phyloP scores from a whole-genome alignment of 1,140 invertebrate species.

The Pemphigus obesinymphae region DNA sequence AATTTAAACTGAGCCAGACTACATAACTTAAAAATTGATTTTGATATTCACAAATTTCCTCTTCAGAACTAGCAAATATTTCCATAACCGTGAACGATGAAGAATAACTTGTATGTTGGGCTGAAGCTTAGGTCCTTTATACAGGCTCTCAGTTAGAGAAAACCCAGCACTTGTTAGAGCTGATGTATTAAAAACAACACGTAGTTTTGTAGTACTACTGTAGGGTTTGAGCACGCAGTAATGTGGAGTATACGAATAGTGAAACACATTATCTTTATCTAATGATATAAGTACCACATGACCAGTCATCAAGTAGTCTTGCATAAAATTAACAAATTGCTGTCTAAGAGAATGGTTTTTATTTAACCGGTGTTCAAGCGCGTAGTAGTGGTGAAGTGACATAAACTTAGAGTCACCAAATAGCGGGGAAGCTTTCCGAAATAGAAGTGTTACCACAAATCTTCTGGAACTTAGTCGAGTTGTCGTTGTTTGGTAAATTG shows the following conservation, averaged over 20 bases:
- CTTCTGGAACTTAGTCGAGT: neutral
- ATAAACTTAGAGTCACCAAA: neutral
- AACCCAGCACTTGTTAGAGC: constrained; percentile 43
- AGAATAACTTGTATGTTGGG: constrained; percentile 50
- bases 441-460: neutral
- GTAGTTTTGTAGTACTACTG: too few relatives aligned
- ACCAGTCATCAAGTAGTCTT: neutral
- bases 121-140: constrained; percentile 49
- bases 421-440: neutral
- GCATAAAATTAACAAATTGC: neutral
- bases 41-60: too few relatives aligned
- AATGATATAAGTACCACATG: neutral
- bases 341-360: neutral
- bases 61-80: too few relatives aligned
- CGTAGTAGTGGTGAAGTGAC: neutral
- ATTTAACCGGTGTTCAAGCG: neutral
- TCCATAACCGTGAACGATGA: constrained; percentile 48
- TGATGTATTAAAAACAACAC: constrained; percentile 47
- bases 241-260: neutral
- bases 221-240: neutral
- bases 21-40: too few relatives aligned
- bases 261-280: neutral
- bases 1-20: too few relatives aligned
- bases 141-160: constrained; percentile 50
- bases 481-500: neutral